phyloP scores from a whole-genome alignment of 2,113 vertebrate genomes.

The Scomber japonicus region DNA sequence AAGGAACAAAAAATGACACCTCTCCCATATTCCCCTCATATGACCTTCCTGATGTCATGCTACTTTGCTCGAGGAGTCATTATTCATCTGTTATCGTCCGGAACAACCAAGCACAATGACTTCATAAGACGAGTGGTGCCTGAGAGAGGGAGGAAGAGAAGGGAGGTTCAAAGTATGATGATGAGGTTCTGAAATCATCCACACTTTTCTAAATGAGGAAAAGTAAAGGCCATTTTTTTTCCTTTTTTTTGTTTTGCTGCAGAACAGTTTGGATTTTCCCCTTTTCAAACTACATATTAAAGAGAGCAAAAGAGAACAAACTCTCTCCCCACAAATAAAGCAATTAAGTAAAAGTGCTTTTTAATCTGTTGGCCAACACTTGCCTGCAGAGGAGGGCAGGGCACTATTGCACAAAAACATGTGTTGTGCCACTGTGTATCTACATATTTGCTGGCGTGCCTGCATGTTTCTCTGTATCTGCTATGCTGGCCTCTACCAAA shows the following conservation, averaged over 20 bases:
- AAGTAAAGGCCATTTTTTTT: conserved; percentile 5
- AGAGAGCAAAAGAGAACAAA: conserved; percentile 2
- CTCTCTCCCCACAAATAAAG: not conserved
- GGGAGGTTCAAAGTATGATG: conserved; percentile 30
- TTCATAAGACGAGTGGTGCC: conserved; percentile 66
- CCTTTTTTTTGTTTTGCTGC: conserved; percentile 1
- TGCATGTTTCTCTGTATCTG: conserved; percentile 16
- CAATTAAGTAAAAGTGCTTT: conserved; percentile 10
- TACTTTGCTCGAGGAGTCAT: conserved; percentile 53
- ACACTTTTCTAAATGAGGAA: conserved; percentile 38
- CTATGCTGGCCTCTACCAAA: conserved; percentile 24
- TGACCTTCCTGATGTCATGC: conserved; percentile 57
- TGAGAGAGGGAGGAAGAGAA: conserved; percentile 38
- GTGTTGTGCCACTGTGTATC: conserved; percentile 21
- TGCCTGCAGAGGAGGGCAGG: not conserved
- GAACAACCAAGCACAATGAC: conserved; percentile 58
- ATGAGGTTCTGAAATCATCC: conserved; percentile 51
- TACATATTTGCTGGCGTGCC: conserved; percentile 13
- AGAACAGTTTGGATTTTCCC: not conserved
- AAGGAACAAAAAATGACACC: conserved; percentile 43
- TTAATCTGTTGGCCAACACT: conserved; percentile 4
- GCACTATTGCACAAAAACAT: conserved; percentile 11
- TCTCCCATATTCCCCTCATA: conserved; percentile 45
- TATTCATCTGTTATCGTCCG: conserved; percentile 64
- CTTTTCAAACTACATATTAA: not conserved